Conservation (phyloP, 2,797 vertebrate genomes). For the Atherinosoma microstoma region DNA sequence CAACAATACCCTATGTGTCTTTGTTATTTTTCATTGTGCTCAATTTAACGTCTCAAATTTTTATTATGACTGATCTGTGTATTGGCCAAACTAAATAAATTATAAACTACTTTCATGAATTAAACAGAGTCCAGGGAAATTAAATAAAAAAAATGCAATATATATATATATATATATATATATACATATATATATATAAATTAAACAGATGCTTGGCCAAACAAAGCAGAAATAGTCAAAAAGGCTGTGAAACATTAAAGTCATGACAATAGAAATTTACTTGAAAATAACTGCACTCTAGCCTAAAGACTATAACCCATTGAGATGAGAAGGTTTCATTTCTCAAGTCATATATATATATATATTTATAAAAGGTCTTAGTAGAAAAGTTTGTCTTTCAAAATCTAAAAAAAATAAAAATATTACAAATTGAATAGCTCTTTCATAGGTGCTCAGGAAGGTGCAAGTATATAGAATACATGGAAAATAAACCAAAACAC, state of each 20-base stretch:
- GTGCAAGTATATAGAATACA: background rate
- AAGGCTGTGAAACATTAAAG: conserved; percentile 24
- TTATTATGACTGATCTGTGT: conserved; percentile 7
- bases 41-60: conserved; percentile 26
- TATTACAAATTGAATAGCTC: too few relatives aligned
- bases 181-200: conserved; percentile 54
- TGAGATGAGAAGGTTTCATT: conserved; percentile 1
- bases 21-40: conserved; percentile 8
- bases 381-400: background rate
- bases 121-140: conserved; percentile 39
- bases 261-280: conserved; percentile 29
- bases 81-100: conserved; percentile 27
- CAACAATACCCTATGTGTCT: conserved; percentile 25
- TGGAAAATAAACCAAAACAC: conserved; percentile 48
- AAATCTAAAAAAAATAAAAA: background rate
- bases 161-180: too few relatives aligned
- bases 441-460: background rate
- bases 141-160: conserved; percentile 47
- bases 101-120: conserved; percentile 38
- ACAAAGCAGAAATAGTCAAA: conserved; percentile 25
- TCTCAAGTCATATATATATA: background rate
- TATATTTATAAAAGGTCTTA: background rate
- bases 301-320: conserved; percentile 10
- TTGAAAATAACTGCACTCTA: conserved; percentile 26
- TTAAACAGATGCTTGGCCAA: conserved; percentile 30